Evolutionary conservation across 2,888 invertebrate genomes (phyloP).

Genomic region (Macrophya alboannulata): DNA sequence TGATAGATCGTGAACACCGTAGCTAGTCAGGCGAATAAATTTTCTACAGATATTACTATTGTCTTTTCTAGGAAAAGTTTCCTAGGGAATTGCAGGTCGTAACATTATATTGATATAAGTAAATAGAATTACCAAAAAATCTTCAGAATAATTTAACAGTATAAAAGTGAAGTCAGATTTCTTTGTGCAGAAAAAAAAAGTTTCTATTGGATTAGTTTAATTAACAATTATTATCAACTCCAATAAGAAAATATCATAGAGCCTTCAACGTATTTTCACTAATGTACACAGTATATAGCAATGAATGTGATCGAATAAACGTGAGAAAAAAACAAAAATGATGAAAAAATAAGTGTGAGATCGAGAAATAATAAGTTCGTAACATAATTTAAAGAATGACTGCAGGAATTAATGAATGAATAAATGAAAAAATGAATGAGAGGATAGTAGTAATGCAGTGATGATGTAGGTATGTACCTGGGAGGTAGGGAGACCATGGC

Average conservation of each 20-base stretch:
- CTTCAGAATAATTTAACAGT: background rate
- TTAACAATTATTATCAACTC: background rate
- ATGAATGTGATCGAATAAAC: constrained; percentile 20
- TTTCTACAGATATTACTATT: background rate
- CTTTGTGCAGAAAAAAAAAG: background rate
- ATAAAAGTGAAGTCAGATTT: background rate
- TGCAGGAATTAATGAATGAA: constrained; percentile 56
- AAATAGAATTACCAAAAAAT: background rate
- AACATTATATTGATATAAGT: background rate
- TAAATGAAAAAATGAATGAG: constrained; percentile 50
- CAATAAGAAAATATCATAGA: background rate
- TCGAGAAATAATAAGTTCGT: background rate
- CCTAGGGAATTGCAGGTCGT: background rate
- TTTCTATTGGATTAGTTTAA: background rate
- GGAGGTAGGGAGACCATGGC: constrained; percentile 85
- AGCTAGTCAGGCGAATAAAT: background rate
- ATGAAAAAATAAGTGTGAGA: constrained; percentile 25
- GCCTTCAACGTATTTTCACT: constrained; percentile 45
- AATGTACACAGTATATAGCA: constrained; percentile 46
- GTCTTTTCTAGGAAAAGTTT: background rate
- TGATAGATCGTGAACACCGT: background rate
- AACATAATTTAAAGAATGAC: constrained; percentile 35
- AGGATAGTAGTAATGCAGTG: constrained; percentile 67
- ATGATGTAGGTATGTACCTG: constrained; percentile 82
- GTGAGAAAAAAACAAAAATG: constrained; percentile 3